Percentiles rank a stretch among this genome's conserved stretches.
These are phyloP conservation scores for Umimayanthus kanabou DNA, from an alignment of 92 coral and sea anemone genomes.

Conservation along the genomic window DNA sequence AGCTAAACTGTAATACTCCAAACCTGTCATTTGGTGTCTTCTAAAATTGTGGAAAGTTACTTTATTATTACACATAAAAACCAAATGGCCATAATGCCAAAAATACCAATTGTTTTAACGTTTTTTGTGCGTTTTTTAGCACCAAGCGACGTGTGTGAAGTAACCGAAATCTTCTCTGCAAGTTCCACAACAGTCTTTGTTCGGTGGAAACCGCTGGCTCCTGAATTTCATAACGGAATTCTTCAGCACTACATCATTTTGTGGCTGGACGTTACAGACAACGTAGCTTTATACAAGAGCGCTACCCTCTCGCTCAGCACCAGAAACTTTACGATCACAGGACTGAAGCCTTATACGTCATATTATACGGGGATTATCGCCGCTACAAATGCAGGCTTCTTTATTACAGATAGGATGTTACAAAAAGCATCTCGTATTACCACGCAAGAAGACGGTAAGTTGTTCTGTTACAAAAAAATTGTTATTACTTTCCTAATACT, in stretches of 20 bases:
- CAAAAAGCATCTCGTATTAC: background rate
- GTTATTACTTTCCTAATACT: no score
- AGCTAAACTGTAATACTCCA: no score
- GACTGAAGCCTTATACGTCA: constrained; percentile 36
- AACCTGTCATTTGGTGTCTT: no score
- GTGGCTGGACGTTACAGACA: constrained; percentile 24
- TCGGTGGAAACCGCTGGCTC: constrained; percentile 47
- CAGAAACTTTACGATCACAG: constrained; percentile 26
- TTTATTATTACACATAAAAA: no score
- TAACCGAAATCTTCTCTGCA: constrained; percentile 36
- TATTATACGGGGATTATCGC: constrained; percentile 34
- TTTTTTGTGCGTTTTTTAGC: constrained; percentile 7
- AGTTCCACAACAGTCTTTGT: constrained; percentile 47
- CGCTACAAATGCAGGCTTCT: background rate
- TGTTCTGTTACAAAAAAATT: background rate
- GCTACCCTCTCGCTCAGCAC: background rate
- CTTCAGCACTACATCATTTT: constrained; percentile 23
- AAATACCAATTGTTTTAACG: background rate
- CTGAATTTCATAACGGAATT: constrained; percentile 43
- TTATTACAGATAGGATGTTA: background rate
- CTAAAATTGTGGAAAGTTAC: no score
- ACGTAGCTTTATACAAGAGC: constrained; percentile 14
- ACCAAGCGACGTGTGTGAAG: constrained; percentile 42
- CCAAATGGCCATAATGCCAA: background rate
- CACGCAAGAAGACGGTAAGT: constrained; percentile 22